These are phyloP conservation scores for Todiramphus saurophagus DNA, from an alignment of 2,113 vertebrate genomes.

Conservation along the genomic window DNA sequence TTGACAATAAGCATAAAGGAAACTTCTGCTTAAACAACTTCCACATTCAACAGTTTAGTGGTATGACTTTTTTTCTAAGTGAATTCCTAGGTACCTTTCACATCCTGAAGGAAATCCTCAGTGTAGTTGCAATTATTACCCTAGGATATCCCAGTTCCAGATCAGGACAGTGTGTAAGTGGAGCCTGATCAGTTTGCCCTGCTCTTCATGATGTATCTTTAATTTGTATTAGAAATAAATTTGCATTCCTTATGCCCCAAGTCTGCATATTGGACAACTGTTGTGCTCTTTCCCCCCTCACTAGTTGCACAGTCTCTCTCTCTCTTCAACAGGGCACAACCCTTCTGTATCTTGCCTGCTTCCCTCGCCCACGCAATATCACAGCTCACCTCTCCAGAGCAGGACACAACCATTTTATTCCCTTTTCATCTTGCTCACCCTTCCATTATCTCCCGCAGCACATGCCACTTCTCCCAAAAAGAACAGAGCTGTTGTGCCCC, in stretches of 20 bases:
- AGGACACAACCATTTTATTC: not conserved
- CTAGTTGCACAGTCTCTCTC: rapidly evolving
- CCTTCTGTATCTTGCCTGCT: not conserved
- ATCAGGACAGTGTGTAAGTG: not conserved
- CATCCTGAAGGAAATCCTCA: not conserved
- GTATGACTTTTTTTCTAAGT: not conserved
- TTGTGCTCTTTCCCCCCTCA: not conserved
- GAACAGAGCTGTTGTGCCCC: not conserved
- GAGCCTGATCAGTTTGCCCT: not conserved
- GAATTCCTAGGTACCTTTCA: not conserved
- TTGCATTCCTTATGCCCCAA: not conserved
- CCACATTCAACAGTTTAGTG: not conserved
- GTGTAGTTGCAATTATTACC: not conserved
- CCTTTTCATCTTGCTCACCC: not conserved
- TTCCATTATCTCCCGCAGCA: not conserved
- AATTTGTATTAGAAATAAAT: not conserved
- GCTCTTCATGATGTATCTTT: not conserved
- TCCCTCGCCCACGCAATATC: not conserved
- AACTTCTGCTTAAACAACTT: not conserved
- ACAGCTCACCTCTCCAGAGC: not conserved
- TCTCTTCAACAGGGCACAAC: not conserved
- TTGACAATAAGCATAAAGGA: not conserved
- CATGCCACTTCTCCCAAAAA: not conserved
- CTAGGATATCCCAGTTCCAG: not conserved
- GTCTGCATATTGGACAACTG: not conserved